Base-by-base conservation (phyloP, 2,797 vertebrate genomes). In the Danio jaintianensis region DNA sequence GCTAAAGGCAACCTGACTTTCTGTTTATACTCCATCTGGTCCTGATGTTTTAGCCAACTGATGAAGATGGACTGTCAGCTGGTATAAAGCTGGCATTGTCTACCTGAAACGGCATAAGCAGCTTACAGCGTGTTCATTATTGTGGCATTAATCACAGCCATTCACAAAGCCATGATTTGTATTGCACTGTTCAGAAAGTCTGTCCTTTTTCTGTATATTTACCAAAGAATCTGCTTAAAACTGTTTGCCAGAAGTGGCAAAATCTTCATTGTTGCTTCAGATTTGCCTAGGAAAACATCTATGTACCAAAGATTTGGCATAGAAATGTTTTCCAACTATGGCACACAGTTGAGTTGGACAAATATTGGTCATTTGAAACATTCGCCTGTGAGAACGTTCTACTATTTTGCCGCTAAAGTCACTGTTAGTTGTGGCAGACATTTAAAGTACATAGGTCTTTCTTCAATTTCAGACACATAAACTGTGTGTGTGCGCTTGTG, bases 11-110 rank as follows among this genome's bases (percentile, higher is more conserved):
- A n/a, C 70, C 56, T 55, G 55, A 29, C 12, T 81, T 67, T 81
- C 85, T 82, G 77, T 86, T 52, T 80, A 86, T 62, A 72, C 74
- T 76, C 43, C 67, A 75, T 63, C 18, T 70, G 61, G 29, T 61
- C 20, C 68, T 82, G 63, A 80, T 76, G 29, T 62, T 64, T 84
- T 38, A 76, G 62, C 36, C 58, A 67, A 68, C 86, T 61, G 74
- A 71, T 62, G 50, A 81, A 75, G 78, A 82, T 67, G 75, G 81
- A 67, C 85, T 85, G 84, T 72, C n/a, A 56, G 85, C 85, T 78
- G n/a, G 78, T 64, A 62, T 83, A 59, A 70, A 70, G 42, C 75
- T 84, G 18, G 20, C 58, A 62, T 67, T 42, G n/a, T 53, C 71
- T 53, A 20, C 29, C 48, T 64, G 40, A 71, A 71, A 56, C 47